These are phyloP conservation scores for Magallana ariakensis DNA, from an alignment of 1,140 invertebrate species.

Conservation along the genomic window DNA sequence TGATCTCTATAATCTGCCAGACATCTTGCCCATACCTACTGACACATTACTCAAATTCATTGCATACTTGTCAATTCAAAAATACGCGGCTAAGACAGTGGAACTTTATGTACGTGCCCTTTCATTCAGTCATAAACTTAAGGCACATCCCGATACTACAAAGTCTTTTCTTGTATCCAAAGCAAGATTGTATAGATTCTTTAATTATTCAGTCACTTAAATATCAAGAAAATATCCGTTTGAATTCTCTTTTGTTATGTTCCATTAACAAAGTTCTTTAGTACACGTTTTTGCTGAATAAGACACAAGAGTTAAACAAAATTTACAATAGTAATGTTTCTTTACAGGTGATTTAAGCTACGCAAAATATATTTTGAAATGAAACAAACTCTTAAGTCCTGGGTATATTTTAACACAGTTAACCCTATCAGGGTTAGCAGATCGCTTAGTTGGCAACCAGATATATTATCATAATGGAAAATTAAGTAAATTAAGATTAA, in stretches of 20 bases:
- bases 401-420: not conserved
- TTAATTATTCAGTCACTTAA: not conserved
- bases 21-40: too few species aligned
- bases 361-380: constrained; percentile 42
- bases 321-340: constrained; percentile 32
- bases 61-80: too few species aligned
- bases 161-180: too few species aligned
- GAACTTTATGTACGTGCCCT: too few species aligned
- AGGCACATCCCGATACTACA: too few species aligned
- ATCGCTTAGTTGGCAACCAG: not conserved
- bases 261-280: not conserved
- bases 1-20: too few species aligned
- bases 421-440: not conserved
- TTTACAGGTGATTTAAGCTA: constrained; percentile 14
- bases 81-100: too few species aligned
- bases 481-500: constrained; percentile 38
- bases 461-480: not conserved
- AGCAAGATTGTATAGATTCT: constrained; percentile 9
- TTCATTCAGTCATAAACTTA: too few species aligned
- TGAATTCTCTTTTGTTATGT: not conserved
- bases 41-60: too few species aligned
- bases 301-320: not conserved
- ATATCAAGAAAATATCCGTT: constrained; percentile 49
- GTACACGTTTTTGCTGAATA: not conserved
- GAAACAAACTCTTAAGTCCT: constrained; percentile 5